A percentile compares a stretch with the other conserved stretches of the same genome.
These are phyloP conservation scores for Leiothrix lutea DNA, from an alignment of 2,113 vertebrate genomes.

Conservation along the genomic window DNA sequence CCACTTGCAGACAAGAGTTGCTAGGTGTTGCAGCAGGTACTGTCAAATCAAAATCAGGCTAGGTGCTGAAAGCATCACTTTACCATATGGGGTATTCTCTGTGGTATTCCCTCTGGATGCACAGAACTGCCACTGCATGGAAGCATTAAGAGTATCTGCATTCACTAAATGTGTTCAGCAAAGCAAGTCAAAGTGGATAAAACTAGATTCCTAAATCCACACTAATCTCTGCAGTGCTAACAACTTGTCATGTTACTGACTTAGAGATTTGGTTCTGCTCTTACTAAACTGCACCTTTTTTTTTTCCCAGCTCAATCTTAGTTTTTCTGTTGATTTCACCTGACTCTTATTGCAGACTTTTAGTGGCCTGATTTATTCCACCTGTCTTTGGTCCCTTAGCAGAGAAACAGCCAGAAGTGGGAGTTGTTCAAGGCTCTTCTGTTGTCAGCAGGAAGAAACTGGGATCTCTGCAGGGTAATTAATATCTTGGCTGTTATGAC, in stretches of 20 bases:
- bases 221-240: not conserved
- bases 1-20: conserved; percentile 70
- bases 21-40: conserved; percentile 76
- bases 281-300: not conserved
- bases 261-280: not conserved
- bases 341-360: not conserved
- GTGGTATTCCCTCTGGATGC: not conserved
- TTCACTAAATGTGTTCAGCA: not conserved
- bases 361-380: not conserved
- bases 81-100: not conserved
- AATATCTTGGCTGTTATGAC: not conserved
- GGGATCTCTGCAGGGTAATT: not conserved
- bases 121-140: not conserved
- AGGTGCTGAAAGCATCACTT: conserved; percentile 67
- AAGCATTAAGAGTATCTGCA: not conserved
- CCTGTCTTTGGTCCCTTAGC: not conserved
- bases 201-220: not conserved
- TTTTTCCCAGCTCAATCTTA: not conserved
- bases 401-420: not conserved
- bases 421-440: not conserved
- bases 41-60: conserved; percentile 77
- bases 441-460: not conserved
- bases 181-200: not conserved
- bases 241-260: fast-evolving
- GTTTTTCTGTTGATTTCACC: not conserved